These are phyloP conservation scores for Syngnathus typhle DNA, from an alignment of 2,113 vertebrate genomes.

Conservation along the genomic window DNA sequence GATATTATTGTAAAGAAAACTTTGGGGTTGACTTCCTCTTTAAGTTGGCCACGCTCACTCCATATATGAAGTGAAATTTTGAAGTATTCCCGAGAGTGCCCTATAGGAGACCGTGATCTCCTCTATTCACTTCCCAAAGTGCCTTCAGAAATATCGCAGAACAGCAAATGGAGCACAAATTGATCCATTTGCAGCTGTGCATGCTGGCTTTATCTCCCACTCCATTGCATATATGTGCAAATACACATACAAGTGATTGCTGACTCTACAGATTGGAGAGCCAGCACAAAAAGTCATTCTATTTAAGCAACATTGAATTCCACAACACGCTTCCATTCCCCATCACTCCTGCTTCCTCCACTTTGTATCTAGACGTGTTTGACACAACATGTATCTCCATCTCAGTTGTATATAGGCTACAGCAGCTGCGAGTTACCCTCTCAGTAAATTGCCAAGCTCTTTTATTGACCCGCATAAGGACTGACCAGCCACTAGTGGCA, in stretches of 20 bases:
- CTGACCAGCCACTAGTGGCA: slow-evolving; percentile 47
- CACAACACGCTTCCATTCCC: slow-evolving; percentile 41
- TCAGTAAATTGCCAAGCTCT: slow-evolving; percentile 55
- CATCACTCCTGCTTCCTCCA: slow-evolving; percentile 25
- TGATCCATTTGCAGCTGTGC: slow-evolving; percentile 24
- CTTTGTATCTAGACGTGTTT: slow-evolving; percentile 35
- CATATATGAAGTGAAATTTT: not conserved
- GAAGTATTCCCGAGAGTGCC: not conserved
- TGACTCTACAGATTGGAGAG: slow-evolving; percentile 24
- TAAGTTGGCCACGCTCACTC: no score
- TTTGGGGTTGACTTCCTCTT: no score
- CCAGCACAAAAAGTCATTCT: slow-evolving; percentile 27
- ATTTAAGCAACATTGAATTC: slow-evolving; percentile 44
- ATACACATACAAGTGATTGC: slow-evolving; percentile 30
- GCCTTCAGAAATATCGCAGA: slow-evolving; percentile 8
- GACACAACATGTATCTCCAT: slow-evolving; percentile 22
- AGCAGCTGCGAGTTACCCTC: slow-evolving; percentile 50
- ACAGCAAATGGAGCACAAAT: slow-evolving; percentile 35
- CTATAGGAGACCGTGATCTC: not conserved
- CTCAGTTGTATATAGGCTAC: slow-evolving; percentile 33
- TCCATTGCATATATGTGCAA: slow-evolving; percentile 27
- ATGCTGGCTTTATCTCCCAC: slow-evolving; percentile 23
- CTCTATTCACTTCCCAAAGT: slow-evolving; percentile 7
- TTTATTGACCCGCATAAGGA: slow-evolving; percentile 64
- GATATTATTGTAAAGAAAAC: no score